Evolutionary conservation across 1,140 invertebrate species (phyloP), one percentile per base, ranked within the genome.

Genomic region (Triops longicaudatus): DNA sequence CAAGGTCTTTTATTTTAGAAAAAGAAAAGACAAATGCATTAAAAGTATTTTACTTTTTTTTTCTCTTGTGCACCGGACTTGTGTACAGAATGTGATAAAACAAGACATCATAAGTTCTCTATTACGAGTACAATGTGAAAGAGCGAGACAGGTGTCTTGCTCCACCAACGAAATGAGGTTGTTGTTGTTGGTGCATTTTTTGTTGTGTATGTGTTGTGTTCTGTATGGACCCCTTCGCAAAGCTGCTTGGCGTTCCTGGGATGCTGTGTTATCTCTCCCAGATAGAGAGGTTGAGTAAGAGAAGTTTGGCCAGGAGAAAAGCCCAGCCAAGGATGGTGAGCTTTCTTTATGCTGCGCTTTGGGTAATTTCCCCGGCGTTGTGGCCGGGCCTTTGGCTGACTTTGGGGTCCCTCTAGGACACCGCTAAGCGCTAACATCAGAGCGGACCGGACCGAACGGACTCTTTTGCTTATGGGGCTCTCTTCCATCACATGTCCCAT

Each of bases 401-500:
- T 37, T 37, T 37, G 50, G 50, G 50, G 17, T 63, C 22, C 50
- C 22, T 63, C 50, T 63, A 9, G 50, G 50, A 63, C 50, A 63
- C 50, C 50, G 50, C 50, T 63, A 63, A 63, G 50, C 50, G 50
- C 50, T 63, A 63, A 63, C 50, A 63, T 63, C 50, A 63, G 50
- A 63, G 50, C 50, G 50, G 50, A 63, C 50, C 50, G 50, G 50
- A 63, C 50, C n/a, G 50, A 14, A 63, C 50, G 50, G 50, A 63
- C 50, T 17, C 50, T 63, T 63, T 63, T 63, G 50, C 50, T 63
- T 63, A 63, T 63, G 50, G 50, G 50, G 50, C 50, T 63, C 50
- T 63, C 50, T 63, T 63, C 50, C 50, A 63, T 63, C 50, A 63
- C 50, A 63, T 63, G 50, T 63, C 50, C 50, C 50, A 63, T 63